Base-by-base conservation (phyloP, 2,888 invertebrate species). In the Branchinecta sandiegonensis region DNA sequence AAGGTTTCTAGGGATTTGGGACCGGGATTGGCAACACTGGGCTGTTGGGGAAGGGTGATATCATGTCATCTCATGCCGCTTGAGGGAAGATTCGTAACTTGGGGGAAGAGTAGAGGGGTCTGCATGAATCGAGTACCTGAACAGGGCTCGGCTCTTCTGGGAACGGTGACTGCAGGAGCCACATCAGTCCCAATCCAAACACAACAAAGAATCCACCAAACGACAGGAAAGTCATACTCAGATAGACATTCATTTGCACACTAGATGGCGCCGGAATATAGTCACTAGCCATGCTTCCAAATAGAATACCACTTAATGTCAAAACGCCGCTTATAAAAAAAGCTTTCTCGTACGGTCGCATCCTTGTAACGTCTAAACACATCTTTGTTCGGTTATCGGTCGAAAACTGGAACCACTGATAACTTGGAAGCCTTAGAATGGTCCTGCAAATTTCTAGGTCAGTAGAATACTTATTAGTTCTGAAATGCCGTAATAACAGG, bases 211-310 rank as follows among this genome's bases (percentile, higher is more conserved):
- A 56, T 14, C 56, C 56, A 17, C 14, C 56, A 56, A 56, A 56
- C 8, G 56, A 56, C 56, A 56, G 17, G 17, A 56, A 56, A n/a
- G 56, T 56, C 56, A 56, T 56, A 56, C 56, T 56, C 56, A 56
- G n/a, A 10, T 56, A 56, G 56, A 56, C 17, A 10, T 56, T 56
- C 56, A 56, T 14, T 56, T 56, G n/a, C 14, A 56, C 17, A 14
- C 14, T 14, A 56, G 56, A 56, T 56, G 56, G 56, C 56, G 17
- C 11, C 9, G 56, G 56, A 2, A 9, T 17, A 56, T 56, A 56
- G 17, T n/a, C 17, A n/a, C 14, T 14, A 56, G 56, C 56, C 56
- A 56, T 56, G 56, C 14, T 56, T 14, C 56, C 56, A 56, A 56
- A 56, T 8, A 56, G 56, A 56, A 56, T 56, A 17, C 56, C 56